Percentiles rank a stretch among this genome's conserved stretches.
phyloP scores from a whole-genome alignment of 2,113 vertebrate genomes.

The Suricata suricatta region DNA sequence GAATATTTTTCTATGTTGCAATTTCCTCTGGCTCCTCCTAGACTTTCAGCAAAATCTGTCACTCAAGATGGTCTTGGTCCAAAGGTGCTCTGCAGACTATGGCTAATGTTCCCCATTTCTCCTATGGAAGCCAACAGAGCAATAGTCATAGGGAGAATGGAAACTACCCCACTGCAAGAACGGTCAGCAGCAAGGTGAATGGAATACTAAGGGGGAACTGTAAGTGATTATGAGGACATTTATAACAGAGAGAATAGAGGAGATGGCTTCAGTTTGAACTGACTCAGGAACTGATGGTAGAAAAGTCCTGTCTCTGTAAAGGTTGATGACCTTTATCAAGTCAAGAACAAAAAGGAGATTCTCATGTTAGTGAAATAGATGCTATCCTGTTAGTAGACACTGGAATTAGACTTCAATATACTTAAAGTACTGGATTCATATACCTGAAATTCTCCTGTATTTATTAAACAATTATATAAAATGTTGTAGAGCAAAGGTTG shows the following conservation, averaged over 20 bases:
- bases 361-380: background rate
- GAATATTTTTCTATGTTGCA: background rate
- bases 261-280: background rate
- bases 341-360: background rate
- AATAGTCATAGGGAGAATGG: background rate
- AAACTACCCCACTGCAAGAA: background rate
- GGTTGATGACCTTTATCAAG: background rate
- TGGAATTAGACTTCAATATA: background rate
- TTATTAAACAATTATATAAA: background rate
- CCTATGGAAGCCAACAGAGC: background rate
- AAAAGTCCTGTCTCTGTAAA: background rate
- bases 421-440: background rate
- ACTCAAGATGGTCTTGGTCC: background rate
- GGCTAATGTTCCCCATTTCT: background rate
- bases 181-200: background rate
- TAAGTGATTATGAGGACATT: background rate
- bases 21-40: background rate
- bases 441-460: background rate
- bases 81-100: background rate
- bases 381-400: background rate
- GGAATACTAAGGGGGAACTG: background rate
- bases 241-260: background rate
- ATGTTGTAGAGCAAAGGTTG: background rate
- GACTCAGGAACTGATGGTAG: background rate
- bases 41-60: background rate